A percentile compares a stretch with the other conserved stretches of the same genome.
Conservation (phyloP, 2,113 vertebrate genomes). For the Tricholaema leucomelas region DNA sequence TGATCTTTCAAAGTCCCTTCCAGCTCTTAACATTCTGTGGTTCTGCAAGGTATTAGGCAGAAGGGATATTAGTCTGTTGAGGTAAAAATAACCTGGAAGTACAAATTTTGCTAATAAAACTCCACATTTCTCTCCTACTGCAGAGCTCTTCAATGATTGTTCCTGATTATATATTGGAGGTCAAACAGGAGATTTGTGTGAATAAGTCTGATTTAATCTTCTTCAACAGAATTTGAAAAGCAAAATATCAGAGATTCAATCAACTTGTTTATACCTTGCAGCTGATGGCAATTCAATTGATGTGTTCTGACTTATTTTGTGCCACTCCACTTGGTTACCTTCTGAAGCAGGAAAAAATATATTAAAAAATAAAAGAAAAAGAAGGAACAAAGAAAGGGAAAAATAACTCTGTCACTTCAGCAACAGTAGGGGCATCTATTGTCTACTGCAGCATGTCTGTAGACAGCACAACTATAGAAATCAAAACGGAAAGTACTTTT, state of each 20-base stretch:
- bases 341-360: not conserved
- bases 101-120: not conserved
- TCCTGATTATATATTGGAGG: not conserved
- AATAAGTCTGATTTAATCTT: not conserved
- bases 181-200: not conserved
- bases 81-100: not conserved
- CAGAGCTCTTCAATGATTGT: not conserved
- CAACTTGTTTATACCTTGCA: not conserved
- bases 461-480: not conserved
- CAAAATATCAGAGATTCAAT: not conserved
- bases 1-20: too few relatives aligned
- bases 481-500: not conserved
- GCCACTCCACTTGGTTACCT: not conserved
- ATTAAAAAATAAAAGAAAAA: too few relatives aligned
- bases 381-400: not conserved
- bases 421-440: not conserved
- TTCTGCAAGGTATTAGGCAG: not conserved
- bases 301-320: not conserved
- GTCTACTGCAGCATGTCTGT: not conserved
- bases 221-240: conserved; percentile 4
- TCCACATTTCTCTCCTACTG: not conserved
- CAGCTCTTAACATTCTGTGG: too few relatives aligned
- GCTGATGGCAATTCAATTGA: not conserved
- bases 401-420: not conserved
- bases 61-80: not conserved